Evolutionary conservation across 2,888 invertebrate genomes (phyloP).

Genomic region (Eupithecia subfuscata): DNA sequence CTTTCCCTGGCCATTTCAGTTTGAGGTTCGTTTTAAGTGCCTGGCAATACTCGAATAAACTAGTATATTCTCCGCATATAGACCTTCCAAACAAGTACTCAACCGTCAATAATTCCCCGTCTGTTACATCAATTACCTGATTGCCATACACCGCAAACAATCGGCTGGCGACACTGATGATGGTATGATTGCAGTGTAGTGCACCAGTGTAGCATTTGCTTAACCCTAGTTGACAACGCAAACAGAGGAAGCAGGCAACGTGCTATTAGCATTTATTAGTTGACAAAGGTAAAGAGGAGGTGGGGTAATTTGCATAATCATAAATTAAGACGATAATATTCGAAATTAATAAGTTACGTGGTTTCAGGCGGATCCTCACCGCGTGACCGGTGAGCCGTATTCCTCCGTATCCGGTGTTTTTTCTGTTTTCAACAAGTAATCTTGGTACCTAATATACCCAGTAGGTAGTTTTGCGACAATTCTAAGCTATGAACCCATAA

Average conservation of each 20-base stretch:
- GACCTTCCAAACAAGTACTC: not conserved
- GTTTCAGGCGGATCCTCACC: no score
- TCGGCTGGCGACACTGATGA: constrained; percentile 39
- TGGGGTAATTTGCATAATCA: not conserved
- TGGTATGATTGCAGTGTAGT: constrained; percentile 31
- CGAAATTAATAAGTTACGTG: not conserved
- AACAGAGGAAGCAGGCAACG: constrained; percentile 19
- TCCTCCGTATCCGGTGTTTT: no score
- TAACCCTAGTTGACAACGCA: constrained; percentile 17
- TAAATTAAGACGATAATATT: not conserved
- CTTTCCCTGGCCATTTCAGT: no score
- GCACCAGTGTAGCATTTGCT: constrained; percentile 6
- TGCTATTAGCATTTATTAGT: not conserved
- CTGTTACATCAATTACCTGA: constrained; percentile 30
- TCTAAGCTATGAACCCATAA: no score
- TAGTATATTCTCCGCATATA: not conserved
- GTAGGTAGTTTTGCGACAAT: no score
- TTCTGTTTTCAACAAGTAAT: no score
- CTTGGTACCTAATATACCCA: no score
- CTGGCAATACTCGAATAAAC: not conserved
- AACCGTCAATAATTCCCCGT: not conserved
- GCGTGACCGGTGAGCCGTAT: no score
- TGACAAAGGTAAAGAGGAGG: not conserved
- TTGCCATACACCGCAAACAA: constrained; percentile 33
- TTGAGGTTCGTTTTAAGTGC: no score